Evolutionary conservation across 2,888 invertebrate species (phyloP).

Genomic region (Hemithea aestivaria): DNA sequence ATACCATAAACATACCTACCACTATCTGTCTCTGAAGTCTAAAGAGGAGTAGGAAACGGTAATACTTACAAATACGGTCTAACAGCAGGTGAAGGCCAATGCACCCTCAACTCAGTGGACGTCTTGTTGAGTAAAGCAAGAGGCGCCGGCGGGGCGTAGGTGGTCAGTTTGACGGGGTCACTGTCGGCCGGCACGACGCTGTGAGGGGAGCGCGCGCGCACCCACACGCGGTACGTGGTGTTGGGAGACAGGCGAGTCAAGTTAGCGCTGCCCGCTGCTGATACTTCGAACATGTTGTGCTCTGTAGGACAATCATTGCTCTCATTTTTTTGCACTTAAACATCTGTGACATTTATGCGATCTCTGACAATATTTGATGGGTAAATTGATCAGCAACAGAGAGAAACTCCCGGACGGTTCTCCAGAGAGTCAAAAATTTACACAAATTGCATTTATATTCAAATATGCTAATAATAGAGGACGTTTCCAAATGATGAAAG

Average conservation of each 20-base stretch:
- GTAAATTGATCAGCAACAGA: too few species aligned
- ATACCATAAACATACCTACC: too few species aligned
- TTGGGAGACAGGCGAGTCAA: conserved; percentile 82
- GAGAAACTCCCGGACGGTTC: too few species aligned
- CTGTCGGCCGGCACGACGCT: conserved; percentile 81
- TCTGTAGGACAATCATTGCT: conserved; percentile 45
- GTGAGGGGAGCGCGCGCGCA: conserved; percentile 85
- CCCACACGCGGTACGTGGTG: conserved; percentile 85
- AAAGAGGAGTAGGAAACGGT: too few species aligned
- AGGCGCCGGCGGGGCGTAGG: conserved; percentile 85
- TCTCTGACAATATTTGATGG: too few species aligned
- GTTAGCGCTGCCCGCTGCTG: conserved; percentile 56
- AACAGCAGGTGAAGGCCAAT: conserved; percentile 81
- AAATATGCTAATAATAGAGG: too few species aligned
- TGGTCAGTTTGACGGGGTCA: conserved; percentile 79
- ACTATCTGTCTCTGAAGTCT: too few species aligned
- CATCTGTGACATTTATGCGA: too few species aligned
- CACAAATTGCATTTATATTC: too few species aligned
- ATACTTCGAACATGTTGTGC: conserved; percentile 66
- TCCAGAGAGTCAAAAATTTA: too few species aligned
- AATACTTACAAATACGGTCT: conserved; percentile 48
- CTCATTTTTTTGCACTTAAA: too few species aligned
- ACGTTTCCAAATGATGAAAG: too few species aligned
- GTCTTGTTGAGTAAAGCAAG: conserved; percentile 62
- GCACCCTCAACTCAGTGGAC: conserved; percentile 78